These are phyloP conservation scores for Erpobdella octoculata DNA, from an alignment of 2,888 invertebrate species.

Conservation along the genomic window DNA sequence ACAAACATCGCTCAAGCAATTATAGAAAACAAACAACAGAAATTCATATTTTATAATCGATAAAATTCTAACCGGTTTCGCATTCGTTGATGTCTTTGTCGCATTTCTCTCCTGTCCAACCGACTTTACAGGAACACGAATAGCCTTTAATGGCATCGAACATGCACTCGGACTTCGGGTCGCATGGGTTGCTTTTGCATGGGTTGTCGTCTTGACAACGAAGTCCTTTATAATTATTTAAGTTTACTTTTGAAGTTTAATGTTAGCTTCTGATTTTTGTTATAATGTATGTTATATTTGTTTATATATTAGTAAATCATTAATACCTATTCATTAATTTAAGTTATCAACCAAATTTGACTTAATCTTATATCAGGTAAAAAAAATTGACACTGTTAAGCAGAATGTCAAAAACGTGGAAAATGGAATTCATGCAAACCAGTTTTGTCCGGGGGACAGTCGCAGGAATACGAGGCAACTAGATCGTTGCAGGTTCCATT, in stretches of 20 bases:
- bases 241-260: too few relatives aligned
- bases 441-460: slow-evolving; percentile 79
- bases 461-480: slow-evolving; percentile 58
- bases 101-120: slow-evolving; percentile 75
- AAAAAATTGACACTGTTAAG: background rate
- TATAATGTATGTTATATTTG: too few relatives aligned
- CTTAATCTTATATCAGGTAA: too few relatives aligned
- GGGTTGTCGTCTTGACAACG: slow-evolving; percentile 92
- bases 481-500: slow-evolving; percentile 93
- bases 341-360: too few relatives aligned
- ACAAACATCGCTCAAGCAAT: too few relatives aligned
- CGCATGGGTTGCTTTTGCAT: slow-evolving; percentile 78
- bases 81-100: slow-evolving; percentile 83
- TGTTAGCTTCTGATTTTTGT: too few relatives aligned
- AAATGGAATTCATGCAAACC: too few relatives aligned
- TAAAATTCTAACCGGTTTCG: background rate
- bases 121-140: slow-evolving; percentile 82
- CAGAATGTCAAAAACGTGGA: background rate
- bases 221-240: background rate
- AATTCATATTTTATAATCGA: background rate
- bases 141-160: slow-evolving; percentile 81
- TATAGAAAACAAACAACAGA: too few relatives aligned
- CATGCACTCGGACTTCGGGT: slow-evolving; percentile 77
- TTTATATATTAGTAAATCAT: too few relatives aligned
- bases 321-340: too few relatives aligned